Evolutionary conservation across 1,140 invertebrate genomes (phyloP).

Genomic region (Mya arenaria): DNA sequence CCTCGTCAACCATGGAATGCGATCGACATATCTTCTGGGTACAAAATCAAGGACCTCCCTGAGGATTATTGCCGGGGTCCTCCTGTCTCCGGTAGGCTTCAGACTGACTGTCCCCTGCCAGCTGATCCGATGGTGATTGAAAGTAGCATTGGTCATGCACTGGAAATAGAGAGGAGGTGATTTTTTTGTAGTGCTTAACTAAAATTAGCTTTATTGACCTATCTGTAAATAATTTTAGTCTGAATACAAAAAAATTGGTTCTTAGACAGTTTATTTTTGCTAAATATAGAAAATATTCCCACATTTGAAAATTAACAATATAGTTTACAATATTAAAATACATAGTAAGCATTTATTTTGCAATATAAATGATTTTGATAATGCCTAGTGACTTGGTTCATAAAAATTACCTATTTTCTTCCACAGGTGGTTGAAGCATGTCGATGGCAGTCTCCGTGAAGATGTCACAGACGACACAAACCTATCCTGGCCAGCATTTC

Average conservation of each 20-base stretch:
- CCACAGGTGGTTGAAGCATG: conserved; percentile 26
- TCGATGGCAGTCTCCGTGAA: background rate
- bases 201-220: background rate
- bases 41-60: background rate
- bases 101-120: conserved; percentile 11
- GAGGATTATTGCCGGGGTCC: background rate
- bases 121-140: background rate
- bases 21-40: background rate
- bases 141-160: background rate
- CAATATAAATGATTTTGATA: background rate
- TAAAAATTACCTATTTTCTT: background rate
- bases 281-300: too few relatives aligned
- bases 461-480: background rate
- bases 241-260: too few relatives aligned
- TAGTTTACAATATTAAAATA: conserved; percentile 1
- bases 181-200: background rate
- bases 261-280: too few relatives aligned
- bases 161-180: background rate
- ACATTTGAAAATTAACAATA: too few relatives aligned
- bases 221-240: too few relatives aligned
- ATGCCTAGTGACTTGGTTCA: background rate
- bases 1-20: too few relatives aligned
- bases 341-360: background rate
- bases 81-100: background rate
- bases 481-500: background rate